phyloP scores from a whole-genome alignment of 2,888 invertebrate species.

The Fabriciana adippe region DNA sequence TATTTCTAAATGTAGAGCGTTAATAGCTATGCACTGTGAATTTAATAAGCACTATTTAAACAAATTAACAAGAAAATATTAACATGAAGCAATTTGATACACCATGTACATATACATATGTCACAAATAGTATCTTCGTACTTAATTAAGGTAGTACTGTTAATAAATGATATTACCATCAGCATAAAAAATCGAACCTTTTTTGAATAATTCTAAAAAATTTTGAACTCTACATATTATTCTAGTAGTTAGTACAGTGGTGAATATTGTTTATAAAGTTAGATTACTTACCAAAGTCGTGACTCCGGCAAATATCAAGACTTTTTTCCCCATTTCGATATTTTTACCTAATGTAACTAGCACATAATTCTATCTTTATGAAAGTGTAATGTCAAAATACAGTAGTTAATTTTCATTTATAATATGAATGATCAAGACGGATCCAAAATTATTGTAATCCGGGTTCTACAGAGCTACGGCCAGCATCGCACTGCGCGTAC shows the following conservation, averaged over 20 bases:
- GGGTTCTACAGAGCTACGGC: constrained; percentile 22
- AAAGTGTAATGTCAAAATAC: background rate
- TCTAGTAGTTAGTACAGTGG: background rate
- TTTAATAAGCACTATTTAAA: background rate
- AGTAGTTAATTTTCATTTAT: background rate
- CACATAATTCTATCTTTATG: background rate
- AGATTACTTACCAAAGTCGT: constrained; percentile 29
- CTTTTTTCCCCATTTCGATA: constrained; percentile 24
- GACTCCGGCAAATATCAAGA: constrained; percentile 31
- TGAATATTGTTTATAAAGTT: background rate
- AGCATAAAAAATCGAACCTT: too few species aligned
- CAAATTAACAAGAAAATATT: constrained; percentile 11
- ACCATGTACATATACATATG: too few species aligned
- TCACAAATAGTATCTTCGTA: too few species aligned
- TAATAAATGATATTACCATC: too few species aligned
- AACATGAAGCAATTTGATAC: background rate
- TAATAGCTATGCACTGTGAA: background rate
- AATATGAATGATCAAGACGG: background rate
- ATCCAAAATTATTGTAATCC: constrained; percentile 15
- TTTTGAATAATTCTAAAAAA: too few species aligned
- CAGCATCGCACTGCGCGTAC: constrained; percentile 37
- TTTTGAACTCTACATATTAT: too few species aligned
- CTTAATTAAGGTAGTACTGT: too few species aligned
- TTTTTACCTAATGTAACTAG: background rate
- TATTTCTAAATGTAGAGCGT: background rate